phyloP scores from a whole-genome alignment of 2,797 vertebrate species.

The Gymnocypris eckloni region DNA sequence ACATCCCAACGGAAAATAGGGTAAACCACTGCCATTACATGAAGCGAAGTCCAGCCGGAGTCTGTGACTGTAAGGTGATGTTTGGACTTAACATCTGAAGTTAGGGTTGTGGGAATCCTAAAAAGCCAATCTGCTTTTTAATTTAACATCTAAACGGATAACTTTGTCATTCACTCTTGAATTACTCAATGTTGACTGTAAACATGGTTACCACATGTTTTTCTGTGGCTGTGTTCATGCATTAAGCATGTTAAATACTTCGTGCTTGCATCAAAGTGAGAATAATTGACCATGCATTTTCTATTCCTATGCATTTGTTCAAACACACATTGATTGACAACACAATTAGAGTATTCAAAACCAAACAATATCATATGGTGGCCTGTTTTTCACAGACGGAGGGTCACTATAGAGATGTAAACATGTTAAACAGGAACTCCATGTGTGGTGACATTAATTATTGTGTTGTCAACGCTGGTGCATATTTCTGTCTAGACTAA shows the following conservation, averaged over 20 bases:
- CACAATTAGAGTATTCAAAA: conserved; percentile 45
- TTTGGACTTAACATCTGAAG: neutral
- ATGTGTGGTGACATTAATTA: conserved; percentile 52
- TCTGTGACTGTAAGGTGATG: conserved; percentile 15
- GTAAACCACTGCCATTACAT: conserved; percentile 9
- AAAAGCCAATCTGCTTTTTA: neutral
- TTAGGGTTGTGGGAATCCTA: neutral
- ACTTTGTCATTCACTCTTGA: neutral
- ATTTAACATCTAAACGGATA: neutral
- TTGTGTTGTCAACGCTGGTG: conserved; percentile 44
- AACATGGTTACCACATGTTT: conserved; percentile 7
- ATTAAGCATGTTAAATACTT: neutral
- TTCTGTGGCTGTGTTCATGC: conserved; percentile 1
- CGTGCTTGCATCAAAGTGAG: neutral
- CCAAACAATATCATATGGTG: conserved; percentile 39
- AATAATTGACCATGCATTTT: neutral
- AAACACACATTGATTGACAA: conserved; percentile 43
- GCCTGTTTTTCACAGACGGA: conserved; percentile 20
- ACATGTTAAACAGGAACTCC: conserved; percentile 60
- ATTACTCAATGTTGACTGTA: neutral
- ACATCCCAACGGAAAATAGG: conserved; percentile 28
- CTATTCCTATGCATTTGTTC: neutral
- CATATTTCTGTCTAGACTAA: conserved; percentile 56
- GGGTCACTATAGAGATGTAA: conserved; percentile 51
- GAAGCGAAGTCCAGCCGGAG: neutral